phyloP scores from a whole-genome alignment of 2,113 vertebrate genomes.

The Aix galericulata region DNA sequence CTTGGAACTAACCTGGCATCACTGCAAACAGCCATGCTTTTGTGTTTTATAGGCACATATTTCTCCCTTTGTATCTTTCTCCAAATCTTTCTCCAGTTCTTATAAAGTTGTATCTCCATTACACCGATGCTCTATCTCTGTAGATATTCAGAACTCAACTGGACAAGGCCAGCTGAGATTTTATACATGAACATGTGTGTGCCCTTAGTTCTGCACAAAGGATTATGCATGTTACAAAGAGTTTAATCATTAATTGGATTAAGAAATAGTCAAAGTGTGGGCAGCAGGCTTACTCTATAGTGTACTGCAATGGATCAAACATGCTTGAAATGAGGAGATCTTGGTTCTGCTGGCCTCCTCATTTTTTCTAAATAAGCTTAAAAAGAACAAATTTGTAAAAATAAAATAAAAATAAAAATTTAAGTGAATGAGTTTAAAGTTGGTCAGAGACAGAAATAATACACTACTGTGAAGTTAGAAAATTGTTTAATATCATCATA shows the following conservation, averaged over 20 bases:
- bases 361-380: neutral
- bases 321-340: neutral
- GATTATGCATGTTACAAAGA: neutral
- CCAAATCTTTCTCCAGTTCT: neutral
- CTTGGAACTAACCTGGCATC: neutral
- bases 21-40: neutral
- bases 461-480: neutral
- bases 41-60: neutral
- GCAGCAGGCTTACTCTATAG: neutral
- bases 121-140: neutral
- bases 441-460: neutral
- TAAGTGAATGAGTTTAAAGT: neutral
- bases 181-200: neutral
- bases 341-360: neutral
- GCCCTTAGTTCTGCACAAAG: neutral
- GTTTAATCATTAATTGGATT: constrained; percentile 34
- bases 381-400: neutral
- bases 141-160: neutral
- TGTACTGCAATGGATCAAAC: neutral
- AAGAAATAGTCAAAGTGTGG: neutral
- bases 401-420: too few species aligned
- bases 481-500: neutral
- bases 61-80: neutral
- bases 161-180: neutral
- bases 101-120: neutral